phyloP scores from a whole-genome alignment of 2,888 invertebrate species.

The Meandrusa payeni region DNA sequence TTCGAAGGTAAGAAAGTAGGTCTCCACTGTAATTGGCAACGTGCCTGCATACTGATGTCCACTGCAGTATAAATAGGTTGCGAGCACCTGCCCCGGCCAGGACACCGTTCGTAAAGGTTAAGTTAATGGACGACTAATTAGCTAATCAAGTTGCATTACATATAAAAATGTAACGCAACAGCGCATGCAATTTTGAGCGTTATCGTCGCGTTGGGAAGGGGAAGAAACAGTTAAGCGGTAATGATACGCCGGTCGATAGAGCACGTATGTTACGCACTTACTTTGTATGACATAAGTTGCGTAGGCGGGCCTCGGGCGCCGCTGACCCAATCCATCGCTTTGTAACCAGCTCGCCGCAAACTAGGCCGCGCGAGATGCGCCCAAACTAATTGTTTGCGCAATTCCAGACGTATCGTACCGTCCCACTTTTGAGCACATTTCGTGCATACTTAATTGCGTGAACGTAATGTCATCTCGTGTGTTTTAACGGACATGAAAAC shows the following conservation, averaged over 20 bases:
- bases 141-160: slow-evolving; percentile 21
- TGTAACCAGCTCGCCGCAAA: slow-evolving; percentile 51
- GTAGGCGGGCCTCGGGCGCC: slow-evolving; percentile 47
- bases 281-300: slow-evolving; percentile 63
- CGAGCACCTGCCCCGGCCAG: slow-evolving; percentile 48
- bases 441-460: neutral
- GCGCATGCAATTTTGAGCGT: slow-evolving; percentile 16
- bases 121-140: slow-evolving; percentile 21
- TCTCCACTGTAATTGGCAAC: slow-evolving; percentile 77
- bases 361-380: slow-evolving; percentile 67
- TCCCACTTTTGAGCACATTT: slow-evolving; percentile 4
- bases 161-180: slow-evolving; percentile 14
- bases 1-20: slow-evolving; percentile 81
- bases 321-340: slow-evolving; percentile 63
- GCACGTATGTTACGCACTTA: slow-evolving; percentile 51
- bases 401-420: slow-evolving; percentile 30
- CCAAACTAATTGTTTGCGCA: slow-evolving; percentile 61
- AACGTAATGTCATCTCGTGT: no score
- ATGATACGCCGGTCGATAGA: slow-evolving; percentile 28
- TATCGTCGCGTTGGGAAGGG: slow-evolving; percentile 14
- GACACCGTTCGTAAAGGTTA: slow-evolving; percentile 28
- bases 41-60: slow-evolving; percentile 75
- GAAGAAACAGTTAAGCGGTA: slow-evolving; percentile 22
- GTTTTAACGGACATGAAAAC: no score
- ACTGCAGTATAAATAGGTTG: slow-evolving; percentile 59